These are phyloP conservation scores for Neocloeon triangulifer DNA, from an alignment of 1,140 invertebrate species.

Conservation along the genomic window DNA sequence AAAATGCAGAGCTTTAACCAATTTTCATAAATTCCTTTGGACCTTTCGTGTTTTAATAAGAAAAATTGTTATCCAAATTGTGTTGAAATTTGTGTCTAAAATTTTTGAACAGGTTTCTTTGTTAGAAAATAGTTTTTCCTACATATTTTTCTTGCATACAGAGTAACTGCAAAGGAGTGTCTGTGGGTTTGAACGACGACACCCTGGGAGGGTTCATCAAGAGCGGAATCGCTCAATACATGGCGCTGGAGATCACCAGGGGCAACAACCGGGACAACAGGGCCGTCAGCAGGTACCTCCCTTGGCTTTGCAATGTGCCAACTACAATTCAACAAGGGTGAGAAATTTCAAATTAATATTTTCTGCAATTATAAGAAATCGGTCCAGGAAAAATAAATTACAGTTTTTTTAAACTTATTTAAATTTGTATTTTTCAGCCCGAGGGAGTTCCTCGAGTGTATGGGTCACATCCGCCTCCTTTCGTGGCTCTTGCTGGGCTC, in stretches of 20 bases:
- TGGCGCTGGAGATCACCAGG: slow-evolving; percentile 78
- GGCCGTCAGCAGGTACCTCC: slow-evolving; percentile 61
- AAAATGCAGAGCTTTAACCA: not conserved
- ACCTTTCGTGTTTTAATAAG: slow-evolving; percentile 2
- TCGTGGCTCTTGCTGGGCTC: slow-evolving; percentile 92
- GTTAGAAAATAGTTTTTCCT: too few relatives aligned
- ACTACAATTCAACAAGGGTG: slow-evolving; percentile 69
- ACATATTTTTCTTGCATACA: slow-evolving; percentile 20
- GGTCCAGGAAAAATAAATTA: not conserved
- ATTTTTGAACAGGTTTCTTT: too few relatives aligned
- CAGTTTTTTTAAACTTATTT: slow-evolving; percentile 3
- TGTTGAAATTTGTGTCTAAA: too few relatives aligned
- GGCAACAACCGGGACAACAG: slow-evolving; percentile 67
- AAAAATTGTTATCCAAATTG: too few relatives aligned
- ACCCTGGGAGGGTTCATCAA: slow-evolving; percentile 87
- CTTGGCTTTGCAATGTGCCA: slow-evolving; percentile 77
- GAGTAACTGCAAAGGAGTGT: slow-evolving; percentile 57
- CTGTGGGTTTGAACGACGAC: slow-evolving; percentile 75
- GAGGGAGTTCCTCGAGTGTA: slow-evolving; percentile 87
- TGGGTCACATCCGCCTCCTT: slow-evolving; percentile 77
- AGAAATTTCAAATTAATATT: slow-evolving; percentile 9
- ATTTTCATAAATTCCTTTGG: slow-evolving; percentile 2
- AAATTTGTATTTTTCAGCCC: slow-evolving; percentile 27
- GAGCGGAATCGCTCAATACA: slow-evolving; percentile 82
- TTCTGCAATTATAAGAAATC: not conserved